phyloP scores from a whole-genome alignment of 2,113 vertebrate genomes.

The Carollia perspicillata region DNA sequence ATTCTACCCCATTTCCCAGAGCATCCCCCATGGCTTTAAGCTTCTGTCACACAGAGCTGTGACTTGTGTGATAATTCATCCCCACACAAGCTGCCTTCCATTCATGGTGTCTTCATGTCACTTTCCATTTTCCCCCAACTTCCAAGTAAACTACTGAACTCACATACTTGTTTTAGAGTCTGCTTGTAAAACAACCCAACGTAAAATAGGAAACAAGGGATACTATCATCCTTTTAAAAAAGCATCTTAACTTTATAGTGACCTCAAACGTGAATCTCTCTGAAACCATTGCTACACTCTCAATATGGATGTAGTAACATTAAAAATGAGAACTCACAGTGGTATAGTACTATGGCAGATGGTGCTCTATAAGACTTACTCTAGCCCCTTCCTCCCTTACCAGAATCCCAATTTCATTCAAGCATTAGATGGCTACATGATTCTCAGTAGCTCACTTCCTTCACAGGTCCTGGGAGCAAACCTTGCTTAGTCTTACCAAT shows the following conservation, averaged over 20 bases:
- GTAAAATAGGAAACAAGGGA: neutral
- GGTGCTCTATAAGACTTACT: neutral
- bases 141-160: neutral
- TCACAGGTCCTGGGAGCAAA: neutral
- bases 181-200: neutral
- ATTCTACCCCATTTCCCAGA: neutral
- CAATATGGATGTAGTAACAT: neutral
- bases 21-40: neutral
- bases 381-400: neutral
- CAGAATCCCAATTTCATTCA: neutral
- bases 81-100: neutral
- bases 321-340: conserved; percentile 2
- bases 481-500: neutral
- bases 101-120: neutral
- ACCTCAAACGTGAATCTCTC: neutral
- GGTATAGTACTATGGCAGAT: neutral
- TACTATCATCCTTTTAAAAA: neutral
- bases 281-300: neutral
- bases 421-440: neutral
- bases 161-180: neutral
- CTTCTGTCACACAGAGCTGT: neutral
- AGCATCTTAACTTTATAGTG: neutral
- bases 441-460: neutral
- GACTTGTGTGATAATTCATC: neutral
- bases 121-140: neutral